Conservation (phyloP, 2,797 vertebrate species). For the Rhinogobio ventralis region DNA sequence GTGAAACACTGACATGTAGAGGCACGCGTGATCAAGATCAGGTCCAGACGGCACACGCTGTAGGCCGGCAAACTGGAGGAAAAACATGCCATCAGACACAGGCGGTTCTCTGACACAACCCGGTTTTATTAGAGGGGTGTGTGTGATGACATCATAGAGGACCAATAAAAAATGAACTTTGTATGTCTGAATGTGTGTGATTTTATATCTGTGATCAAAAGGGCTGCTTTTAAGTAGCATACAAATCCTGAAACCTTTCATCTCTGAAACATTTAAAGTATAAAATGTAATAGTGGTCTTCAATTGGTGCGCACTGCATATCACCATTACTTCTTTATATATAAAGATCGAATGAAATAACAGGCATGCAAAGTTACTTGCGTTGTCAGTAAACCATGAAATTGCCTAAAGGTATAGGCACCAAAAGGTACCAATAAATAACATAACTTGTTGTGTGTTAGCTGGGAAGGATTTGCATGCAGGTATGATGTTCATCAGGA, state of each 20-base stretch:
- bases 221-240: background rate
- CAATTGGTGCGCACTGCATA: background rate
- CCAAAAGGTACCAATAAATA: background rate
- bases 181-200: background rate
- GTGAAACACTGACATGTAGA: background rate
- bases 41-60: background rate
- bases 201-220: background rate
- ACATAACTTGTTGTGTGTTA: background rate
- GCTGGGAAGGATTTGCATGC: background rate
- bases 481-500: background rate
- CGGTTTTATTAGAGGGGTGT: background rate
- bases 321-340: background rate
- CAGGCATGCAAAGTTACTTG: background rate
- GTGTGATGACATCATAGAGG: background rate
- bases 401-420: background rate
- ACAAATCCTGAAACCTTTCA: background rate
- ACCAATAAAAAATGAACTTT: slow-evolving; percentile 20
- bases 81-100: background rate
- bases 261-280: background rate
- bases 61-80: background rate
- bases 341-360: background rate
- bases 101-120: background rate
- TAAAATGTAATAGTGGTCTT: background rate
- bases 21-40: background rate
- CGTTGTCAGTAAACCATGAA: background rate